Conservation (phyloP, 2,113 vertebrate species). For the Apus apus region DNA sequence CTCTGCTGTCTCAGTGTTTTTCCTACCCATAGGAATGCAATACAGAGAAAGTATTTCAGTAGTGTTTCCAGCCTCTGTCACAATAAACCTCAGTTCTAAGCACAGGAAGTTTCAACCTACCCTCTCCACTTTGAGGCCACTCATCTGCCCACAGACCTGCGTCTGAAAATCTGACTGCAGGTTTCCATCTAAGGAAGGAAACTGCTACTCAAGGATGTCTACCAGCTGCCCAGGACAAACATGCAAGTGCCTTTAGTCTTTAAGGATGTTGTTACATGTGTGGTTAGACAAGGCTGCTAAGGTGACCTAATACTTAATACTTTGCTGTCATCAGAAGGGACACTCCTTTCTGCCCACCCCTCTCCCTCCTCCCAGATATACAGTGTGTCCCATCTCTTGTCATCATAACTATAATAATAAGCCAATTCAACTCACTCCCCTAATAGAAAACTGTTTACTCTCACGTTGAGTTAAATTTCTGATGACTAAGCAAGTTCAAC, state of each 20-base stretch:
- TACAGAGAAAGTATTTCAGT: not conserved
- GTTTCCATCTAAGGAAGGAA: constrained; percentile 48
- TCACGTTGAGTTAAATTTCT: not conserved
- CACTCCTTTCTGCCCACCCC: not conserved
- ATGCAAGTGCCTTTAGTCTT: not conserved
- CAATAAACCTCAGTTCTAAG: not conserved
- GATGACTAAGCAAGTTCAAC: not conserved
- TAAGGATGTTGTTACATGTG: not conserved
- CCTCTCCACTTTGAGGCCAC: not conserved
- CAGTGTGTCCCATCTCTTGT: not conserved
- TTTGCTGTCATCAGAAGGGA: not conserved
- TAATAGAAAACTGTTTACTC: not conserved
- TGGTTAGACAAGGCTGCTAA: not conserved
- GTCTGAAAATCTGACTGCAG: not conserved
- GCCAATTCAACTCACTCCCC: not conserved
- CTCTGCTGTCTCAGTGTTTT: not conserved
- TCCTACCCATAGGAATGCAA: not conserved
- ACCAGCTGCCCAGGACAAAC: constrained; percentile 2
- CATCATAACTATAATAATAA: not conserved
- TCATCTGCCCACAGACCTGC: not conserved
- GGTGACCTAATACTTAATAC: not conserved
- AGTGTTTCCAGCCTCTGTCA: not conserved
- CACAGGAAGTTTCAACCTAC: not conserved
- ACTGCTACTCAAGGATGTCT: constrained; percentile 2
- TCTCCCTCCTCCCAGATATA: not conserved